Evolutionary conservation across 1,140 invertebrate species (phyloP).

Genomic region (Periplaneta americana): DNA sequence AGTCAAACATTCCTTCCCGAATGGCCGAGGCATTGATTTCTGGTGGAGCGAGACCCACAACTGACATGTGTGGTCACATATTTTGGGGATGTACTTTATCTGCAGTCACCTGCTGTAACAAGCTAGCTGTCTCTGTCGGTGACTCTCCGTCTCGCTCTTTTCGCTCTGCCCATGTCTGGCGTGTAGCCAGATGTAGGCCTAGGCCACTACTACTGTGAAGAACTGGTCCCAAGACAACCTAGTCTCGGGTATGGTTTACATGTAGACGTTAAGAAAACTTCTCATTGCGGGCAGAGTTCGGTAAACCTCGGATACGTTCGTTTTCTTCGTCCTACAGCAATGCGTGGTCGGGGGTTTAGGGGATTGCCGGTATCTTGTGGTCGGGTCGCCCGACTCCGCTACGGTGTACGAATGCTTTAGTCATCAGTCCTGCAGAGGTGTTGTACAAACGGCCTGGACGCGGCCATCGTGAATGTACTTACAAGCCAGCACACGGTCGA

Average conservation of each 20-base stretch:
- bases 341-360: no score
- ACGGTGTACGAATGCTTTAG: neutral
- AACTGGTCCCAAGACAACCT: neutral
- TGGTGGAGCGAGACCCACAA: no score
- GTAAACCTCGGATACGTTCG: neutral
- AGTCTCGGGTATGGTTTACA: no score
- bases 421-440: neutral
- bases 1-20: no score
- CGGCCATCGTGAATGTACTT: neutral
- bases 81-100: neutral
- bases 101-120: neutral
- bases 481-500: neutral
- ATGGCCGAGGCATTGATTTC: no score
- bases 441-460: neutral
- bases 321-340: neutral
- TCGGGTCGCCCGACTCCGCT: neutral
- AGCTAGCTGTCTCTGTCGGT: neutral
- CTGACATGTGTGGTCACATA: neutral
- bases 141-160: neutral
- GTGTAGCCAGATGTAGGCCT: neutral
- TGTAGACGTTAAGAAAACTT: neutral
- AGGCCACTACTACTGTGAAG: neutral
- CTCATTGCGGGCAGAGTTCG: neutral
- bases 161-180: neutral
- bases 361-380: neutral